phyloP scores from a whole-genome alignment of 1,140 invertebrate genomes.

The Calephelis virginiensis region DNA sequence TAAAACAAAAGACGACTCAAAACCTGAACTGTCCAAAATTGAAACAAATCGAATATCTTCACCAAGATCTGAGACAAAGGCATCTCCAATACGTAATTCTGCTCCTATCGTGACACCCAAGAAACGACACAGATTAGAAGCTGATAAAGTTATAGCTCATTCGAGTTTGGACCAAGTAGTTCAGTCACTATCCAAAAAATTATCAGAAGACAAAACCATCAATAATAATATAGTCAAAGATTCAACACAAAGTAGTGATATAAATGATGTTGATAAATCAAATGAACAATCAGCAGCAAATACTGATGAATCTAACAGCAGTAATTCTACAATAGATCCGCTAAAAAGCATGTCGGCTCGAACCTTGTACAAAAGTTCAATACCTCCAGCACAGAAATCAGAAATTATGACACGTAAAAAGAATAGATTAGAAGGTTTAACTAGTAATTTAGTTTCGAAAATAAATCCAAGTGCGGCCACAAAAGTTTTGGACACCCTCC shows the following conservation, averaged over 20 bases:
- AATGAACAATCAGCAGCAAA: conserved; percentile 40
- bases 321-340: conserved; percentile 54
- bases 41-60: conserved; percentile 55
- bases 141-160: conserved; percentile 60
- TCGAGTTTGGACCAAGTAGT: conserved; percentile 72
- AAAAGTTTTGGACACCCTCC: conserved; percentile 73
- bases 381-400: conserved; percentile 70
- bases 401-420: conserved; percentile 80
- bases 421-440: conserved; percentile 79
- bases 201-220: conserved; percentile 64
- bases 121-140: conserved; percentile 78
- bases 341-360: conserved; percentile 69
- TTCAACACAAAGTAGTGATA: conserved; percentile 45
- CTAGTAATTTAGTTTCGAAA: conserved; percentile 77
- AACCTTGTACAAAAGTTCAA: conserved; percentile 67
- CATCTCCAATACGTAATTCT: conserved; percentile 54
- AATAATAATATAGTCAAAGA: conserved; percentile 43
- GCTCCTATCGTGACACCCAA: conserved; percentile 78
- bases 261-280: conserved; percentile 43
- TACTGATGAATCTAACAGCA: conserved; percentile 45
- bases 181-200: conserved; percentile 72
- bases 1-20: conserved; percentile 68
- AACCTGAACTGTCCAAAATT: conserved; percentile 50
- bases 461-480: conserved; percentile 75
- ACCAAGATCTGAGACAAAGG: conserved; percentile 64